Conservation (phyloP, 2,797 vertebrate species). For the Meda fulgida region DNA sequence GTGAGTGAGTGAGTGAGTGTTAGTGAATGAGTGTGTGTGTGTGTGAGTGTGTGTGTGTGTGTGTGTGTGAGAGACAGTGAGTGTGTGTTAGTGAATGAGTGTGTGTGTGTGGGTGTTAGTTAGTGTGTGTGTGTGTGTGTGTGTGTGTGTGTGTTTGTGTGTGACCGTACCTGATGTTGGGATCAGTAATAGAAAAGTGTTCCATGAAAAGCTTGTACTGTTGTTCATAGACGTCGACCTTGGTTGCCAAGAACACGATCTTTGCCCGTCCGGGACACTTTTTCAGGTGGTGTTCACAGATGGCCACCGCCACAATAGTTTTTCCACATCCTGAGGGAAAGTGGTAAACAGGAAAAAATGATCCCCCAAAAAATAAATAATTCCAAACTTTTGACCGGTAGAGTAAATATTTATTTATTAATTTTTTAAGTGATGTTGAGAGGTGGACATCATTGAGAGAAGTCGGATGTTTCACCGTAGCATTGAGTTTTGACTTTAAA, state of each 20-base stretch:
- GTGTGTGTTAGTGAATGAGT: background rate
- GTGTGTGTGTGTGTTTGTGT: constrained; percentile 9
- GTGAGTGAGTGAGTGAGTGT: background rate
- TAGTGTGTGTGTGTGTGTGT: background rate
- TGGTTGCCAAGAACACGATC: constrained; percentile 59
- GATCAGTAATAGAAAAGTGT: constrained; percentile 73
- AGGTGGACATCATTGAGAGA: too few relatives aligned
- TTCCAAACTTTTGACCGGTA: too few relatives aligned
- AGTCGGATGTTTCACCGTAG: too few relatives aligned
- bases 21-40: background rate
- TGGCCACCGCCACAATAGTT: constrained; percentile 55
- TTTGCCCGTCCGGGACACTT: constrained; percentile 67
- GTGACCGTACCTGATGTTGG: constrained; percentile 66
- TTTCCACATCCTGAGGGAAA: constrained; percentile 78
- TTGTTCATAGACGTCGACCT: constrained; percentile 80
- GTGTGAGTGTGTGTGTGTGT: rapidly evolving
- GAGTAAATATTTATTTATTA: too few relatives aligned
- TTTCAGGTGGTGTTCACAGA: constrained; percentile 76
- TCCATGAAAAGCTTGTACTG: constrained; percentile 75
- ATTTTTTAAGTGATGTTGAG: too few relatives aligned
- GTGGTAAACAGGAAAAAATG: background rate
- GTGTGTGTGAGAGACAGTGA: rapidly evolving
- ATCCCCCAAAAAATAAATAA: too few relatives aligned
- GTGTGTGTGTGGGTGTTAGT: too few relatives aligned
- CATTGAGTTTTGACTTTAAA: too few relatives aligned